Conservation (phyloP, 2,113 vertebrate species). For the Phrynocephalus versicolor region DNA sequence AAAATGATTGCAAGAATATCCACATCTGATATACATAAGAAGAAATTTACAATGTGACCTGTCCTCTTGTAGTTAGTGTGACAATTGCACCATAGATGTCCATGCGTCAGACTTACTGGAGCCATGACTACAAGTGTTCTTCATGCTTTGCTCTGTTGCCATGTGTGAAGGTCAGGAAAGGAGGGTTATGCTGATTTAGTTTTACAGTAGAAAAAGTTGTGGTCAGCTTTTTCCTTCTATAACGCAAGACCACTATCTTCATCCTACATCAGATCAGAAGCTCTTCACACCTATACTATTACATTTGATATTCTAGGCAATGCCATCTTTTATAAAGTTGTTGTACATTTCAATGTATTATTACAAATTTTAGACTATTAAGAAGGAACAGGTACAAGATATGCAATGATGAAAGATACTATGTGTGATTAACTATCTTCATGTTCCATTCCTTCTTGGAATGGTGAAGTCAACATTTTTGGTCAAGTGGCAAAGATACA, state of each 20-base stretch:
- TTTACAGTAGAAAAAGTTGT: slow-evolving; percentile 55
- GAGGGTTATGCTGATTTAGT: slow-evolving; percentile 33
- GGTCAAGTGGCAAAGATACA: neutral
- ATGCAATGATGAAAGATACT: neutral
- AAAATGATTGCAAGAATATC: neutral
- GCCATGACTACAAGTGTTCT: slow-evolving; percentile 21
- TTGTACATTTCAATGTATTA: neutral
- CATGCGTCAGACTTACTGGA: slow-evolving; percentile 24
- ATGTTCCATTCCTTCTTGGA: neutral
- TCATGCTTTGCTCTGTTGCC: slow-evolving; percentile 51
- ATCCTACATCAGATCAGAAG: slow-evolving; percentile 36
- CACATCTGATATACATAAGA: neutral
- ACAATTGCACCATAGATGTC: slow-evolving; percentile 15
- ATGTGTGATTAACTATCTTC: neutral
- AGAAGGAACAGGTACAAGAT: neutral
- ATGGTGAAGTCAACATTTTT: neutral
- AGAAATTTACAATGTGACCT: slow-evolving; percentile 26
- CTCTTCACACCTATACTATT: neutral
- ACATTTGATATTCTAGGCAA: slow-evolving; percentile 40
- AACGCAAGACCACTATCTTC: slow-evolving; percentile 9
- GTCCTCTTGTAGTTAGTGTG: slow-evolving; percentile 6
- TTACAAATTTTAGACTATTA: slow-evolving; percentile 12
- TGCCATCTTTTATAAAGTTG: neutral
- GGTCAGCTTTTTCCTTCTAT: slow-evolving; percentile 61
- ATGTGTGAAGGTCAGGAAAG: slow-evolving; percentile 61